Evolutionary conservation across 2,797 vertebrate genomes (phyloP).

Genomic region (Melanotaenia pygmaea): DNA sequence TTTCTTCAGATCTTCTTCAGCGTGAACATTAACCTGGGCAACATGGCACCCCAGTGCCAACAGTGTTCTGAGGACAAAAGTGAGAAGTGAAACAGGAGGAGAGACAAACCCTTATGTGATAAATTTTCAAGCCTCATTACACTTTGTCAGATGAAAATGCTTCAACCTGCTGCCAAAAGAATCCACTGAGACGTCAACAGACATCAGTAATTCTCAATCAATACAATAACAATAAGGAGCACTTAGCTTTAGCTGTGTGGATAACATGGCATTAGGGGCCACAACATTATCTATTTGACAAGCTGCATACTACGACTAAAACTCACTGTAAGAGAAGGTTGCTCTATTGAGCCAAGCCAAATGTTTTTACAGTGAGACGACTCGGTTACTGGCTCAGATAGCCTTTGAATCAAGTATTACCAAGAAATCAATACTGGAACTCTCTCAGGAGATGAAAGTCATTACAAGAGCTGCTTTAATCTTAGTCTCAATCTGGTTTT

Average conservation of each 20-base stretch:
- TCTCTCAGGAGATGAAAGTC: conserved; percentile 55
- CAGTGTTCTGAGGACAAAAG: conserved; percentile 86
- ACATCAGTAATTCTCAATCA: conserved; percentile 24
- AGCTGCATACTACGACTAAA: conserved; percentile 13
- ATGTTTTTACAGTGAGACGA: conserved; percentile 61
- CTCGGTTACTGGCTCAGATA: conserved; percentile 27
- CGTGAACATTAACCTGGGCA: conserved; percentile 89
- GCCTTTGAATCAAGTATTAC: conserved; percentile 26
- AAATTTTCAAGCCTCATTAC: conserved; percentile 12
- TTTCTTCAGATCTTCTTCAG: conserved; percentile 96
- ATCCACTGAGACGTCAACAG: conserved; percentile 30
- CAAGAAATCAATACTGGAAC: conserved; percentile 63
- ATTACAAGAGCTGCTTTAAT: conserved; percentile 61
- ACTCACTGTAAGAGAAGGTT: conserved; percentile 6
- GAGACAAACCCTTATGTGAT: not conserved
- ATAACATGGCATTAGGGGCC: not conserved
- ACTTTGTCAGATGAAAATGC: conserved; percentile 7
- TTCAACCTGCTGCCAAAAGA: conserved; percentile 8
- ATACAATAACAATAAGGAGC: not conserved
- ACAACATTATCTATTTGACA: conserved; percentile 11
- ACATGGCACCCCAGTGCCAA: conserved; percentile 96
- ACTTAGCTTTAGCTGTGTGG: not conserved
- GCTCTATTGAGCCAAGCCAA: conserved; percentile 39
- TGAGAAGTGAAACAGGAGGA: conserved; percentile 16
- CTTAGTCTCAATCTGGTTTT: conserved; percentile 48